Conservation (phyloP, 2,113 vertebrate species). For the Hippocampus abdominalis region DNA sequence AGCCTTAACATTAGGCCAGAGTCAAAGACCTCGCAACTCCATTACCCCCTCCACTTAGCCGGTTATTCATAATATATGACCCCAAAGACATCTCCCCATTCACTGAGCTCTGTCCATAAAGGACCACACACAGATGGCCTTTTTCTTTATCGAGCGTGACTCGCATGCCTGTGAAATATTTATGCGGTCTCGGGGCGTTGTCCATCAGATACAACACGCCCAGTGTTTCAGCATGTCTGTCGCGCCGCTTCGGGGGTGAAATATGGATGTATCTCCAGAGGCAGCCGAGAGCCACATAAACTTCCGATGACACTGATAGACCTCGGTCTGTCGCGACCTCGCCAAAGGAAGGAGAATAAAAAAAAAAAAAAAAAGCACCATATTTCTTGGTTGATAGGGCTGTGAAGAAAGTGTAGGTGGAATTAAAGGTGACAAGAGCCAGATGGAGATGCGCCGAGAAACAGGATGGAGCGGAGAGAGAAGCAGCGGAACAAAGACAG, state of each 20-base stretch:
- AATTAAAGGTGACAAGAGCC: conserved; percentile 48
- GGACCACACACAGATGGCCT: background rate
- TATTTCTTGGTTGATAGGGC: conserved; percentile 10
- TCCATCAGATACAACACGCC: conserved; percentile 6
- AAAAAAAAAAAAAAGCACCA: conserved; percentile 22
- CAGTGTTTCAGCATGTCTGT: background rate
- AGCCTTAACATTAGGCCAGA: background rate
- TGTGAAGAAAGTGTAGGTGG: conserved; percentile 38
- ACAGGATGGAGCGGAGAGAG: background rate
- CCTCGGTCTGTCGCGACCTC: conserved; percentile 25
- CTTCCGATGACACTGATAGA: conserved; percentile 25
- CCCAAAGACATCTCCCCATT: background rate
- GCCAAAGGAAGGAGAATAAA: conserved; percentile 12
- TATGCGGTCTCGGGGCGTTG: background rate
- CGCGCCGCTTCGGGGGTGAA: conserved; percentile 4
- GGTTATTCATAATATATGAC: background rate
- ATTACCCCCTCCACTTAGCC: too few relatives aligned
- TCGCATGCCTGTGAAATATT: conserved; percentile 6
- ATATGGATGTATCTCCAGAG: conserved; percentile 11
- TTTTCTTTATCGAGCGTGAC: background rate
- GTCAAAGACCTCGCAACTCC: background rate
- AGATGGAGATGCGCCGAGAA: conserved; percentile 51
- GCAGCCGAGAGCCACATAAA: conserved; percentile 18
- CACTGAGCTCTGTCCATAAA: conserved; percentile 6
- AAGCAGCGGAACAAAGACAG: conserved; percentile 8